phyloP scores from a whole-genome alignment of 2,113 vertebrate genomes.

The Lasiurus borealis region DNA sequence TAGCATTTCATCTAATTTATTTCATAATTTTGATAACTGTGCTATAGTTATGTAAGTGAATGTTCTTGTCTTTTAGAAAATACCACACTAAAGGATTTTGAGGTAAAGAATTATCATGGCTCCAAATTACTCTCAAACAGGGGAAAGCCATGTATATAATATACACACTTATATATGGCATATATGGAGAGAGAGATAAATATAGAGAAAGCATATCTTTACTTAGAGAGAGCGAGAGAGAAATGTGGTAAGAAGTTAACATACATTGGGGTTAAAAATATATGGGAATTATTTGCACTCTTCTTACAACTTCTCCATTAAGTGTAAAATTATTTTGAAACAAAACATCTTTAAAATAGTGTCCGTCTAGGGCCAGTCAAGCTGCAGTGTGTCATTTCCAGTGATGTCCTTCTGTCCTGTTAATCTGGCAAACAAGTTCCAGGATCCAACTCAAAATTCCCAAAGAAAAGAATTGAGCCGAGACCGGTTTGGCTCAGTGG shows the following conservation, averaged over 20 bases:
- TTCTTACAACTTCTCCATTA: not conserved
- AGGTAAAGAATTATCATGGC: not conserved
- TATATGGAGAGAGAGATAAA: not conserved
- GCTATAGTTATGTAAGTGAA: not conserved
- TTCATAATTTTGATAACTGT: slow-evolving; percentile 38
- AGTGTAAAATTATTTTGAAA: slow-evolving; percentile 26
- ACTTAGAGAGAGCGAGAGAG: not conserved
- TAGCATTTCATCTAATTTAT: not conserved
- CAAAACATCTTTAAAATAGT: not conserved
- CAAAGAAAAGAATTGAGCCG: not conserved
- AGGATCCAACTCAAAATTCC: not conserved
- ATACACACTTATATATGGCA: not conserved
- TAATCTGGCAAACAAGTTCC: not conserved
- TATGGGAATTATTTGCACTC: not conserved
- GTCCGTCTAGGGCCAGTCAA: not conserved
- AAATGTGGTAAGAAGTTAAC: not conserved
- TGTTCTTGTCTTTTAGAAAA: slow-evolving; percentile 31
- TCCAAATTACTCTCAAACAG: not conserved
- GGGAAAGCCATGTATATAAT: not conserved
- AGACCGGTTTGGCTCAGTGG: no score
- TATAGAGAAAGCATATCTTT: not conserved
- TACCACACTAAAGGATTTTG: not conserved
- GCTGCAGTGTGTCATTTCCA: not conserved
- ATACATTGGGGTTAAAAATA: not conserved
- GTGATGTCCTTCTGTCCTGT: not conserved